Evolutionary conservation across 2,113 vertebrate species (phyloP).

Genomic region (Colaptes auratus): DNA sequence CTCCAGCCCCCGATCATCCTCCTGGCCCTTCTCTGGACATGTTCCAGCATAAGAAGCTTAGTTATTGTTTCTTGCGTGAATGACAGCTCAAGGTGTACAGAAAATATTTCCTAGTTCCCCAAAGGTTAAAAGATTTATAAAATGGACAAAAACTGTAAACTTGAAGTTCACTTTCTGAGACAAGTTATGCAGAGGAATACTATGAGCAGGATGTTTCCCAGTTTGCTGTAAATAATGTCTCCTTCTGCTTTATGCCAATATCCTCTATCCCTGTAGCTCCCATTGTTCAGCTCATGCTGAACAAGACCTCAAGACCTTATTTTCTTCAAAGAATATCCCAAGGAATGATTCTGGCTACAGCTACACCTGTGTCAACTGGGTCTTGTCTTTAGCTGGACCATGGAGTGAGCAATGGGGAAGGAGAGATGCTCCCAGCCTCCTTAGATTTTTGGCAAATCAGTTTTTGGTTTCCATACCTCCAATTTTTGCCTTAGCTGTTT

Average conservation of each 20-base stretch:
- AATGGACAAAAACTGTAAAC: not conserved
- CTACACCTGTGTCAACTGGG: not conserved
- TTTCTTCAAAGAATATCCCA: not conserved
- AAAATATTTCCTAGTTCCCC: not conserved
- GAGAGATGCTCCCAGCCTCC: not conserved
- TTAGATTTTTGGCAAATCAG: not conserved
- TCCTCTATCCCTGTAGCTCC: not conserved
- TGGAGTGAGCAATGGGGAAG: not conserved
- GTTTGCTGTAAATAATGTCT: not conserved
- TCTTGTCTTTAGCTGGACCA: not conserved
- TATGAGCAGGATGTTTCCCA: not conserved
- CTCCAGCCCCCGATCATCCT: no score
- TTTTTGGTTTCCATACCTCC: not conserved
- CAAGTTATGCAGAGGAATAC: not conserved
- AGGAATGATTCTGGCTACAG: not conserved
- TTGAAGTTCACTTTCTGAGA: not conserved
- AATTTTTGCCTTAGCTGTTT: not conserved
- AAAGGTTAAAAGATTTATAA: not conserved
- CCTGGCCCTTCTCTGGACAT: no score
- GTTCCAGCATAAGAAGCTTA: not conserved
- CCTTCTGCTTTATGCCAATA: not conserved
- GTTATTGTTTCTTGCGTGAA: not conserved
- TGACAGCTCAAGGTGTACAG: not conserved
- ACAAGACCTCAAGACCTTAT: not conserved
- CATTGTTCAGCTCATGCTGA: accelerated